Conservation (phyloP, 2,797 vertebrate genomes). For the Peromyscus attwateri region DNA sequence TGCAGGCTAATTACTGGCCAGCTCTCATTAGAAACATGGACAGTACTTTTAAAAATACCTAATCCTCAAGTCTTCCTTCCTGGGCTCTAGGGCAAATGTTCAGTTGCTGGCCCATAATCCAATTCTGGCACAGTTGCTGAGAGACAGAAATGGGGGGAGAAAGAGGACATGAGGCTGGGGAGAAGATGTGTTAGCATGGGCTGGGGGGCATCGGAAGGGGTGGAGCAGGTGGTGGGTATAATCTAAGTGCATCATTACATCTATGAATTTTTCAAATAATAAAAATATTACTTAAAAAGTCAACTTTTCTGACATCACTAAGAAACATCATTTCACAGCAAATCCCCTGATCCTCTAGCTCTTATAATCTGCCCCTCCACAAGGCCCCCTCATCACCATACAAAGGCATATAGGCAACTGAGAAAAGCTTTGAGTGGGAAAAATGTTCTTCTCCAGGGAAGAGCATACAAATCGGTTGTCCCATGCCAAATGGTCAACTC, state of each 20-base stretch:
- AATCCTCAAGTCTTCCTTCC: constrained; percentile 49
- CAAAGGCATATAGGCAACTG: background rate
- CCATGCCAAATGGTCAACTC: background rate
- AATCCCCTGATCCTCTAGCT: background rate
- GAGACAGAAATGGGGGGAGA: too few relatives aligned
- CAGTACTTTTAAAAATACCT: constrained; percentile 60
- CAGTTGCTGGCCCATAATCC: background rate
- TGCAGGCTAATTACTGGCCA: constrained; percentile 65
- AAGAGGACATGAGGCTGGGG: background rate
- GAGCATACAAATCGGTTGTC: too few relatives aligned
- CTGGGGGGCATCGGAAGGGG: background rate
- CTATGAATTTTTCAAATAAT: background rate
- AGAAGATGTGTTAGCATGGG: background rate
- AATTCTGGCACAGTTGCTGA: background rate
- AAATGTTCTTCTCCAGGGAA: background rate
- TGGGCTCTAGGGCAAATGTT: background rate
- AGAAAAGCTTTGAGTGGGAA: background rate
- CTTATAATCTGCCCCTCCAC: background rate
- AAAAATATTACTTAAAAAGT: background rate
- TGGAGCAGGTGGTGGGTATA: too few relatives aligned
- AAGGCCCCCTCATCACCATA: background rate
- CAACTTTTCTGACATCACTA: background rate
- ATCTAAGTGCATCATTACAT: background rate
- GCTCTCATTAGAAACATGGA: constrained; percentile 67
- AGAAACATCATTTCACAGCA: background rate